These are phyloP conservation scores for Drosophila sp. DNA, from an alignment of 1,140 invertebrate species.

Conservation along the genomic window DNA sequence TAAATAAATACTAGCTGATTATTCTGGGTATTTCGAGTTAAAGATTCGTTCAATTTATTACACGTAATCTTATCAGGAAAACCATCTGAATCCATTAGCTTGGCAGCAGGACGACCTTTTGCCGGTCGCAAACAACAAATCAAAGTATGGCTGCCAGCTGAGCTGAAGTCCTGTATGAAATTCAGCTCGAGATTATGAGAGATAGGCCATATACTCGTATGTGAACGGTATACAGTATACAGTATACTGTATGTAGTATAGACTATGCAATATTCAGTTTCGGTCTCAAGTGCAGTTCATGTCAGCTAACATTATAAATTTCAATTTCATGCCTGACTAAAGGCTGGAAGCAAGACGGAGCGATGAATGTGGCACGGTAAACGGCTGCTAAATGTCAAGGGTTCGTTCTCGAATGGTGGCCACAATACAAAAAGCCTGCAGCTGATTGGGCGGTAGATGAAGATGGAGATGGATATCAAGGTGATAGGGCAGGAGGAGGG, in stretches of 20 bases:
- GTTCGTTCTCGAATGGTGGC: constrained; percentile 44
- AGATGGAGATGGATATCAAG: no score
- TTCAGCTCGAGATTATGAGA: constrained; percentile 30
- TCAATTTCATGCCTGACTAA: constrained; percentile 78
- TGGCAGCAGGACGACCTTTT: constrained; percentile 26
- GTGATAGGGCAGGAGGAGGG: constrained; percentile 22
- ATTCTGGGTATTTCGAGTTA: background rate
- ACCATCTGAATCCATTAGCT: constrained; percentile 22
- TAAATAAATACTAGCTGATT: no score
- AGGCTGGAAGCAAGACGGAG: background rate
- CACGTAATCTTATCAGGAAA: constrained; percentile 22
- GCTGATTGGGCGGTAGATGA: background rate
- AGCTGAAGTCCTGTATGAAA: constrained; percentile 9
- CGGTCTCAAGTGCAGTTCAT: constrained; percentile 35
- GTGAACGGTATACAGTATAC: no score
- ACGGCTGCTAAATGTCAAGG: constrained; percentile 55
- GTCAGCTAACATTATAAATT: constrained; percentile 66
- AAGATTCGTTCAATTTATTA: constrained; percentile 21
- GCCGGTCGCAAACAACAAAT: constrained; percentile 21
- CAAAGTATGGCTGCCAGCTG: constrained; percentile 1
- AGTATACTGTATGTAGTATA: background rate
- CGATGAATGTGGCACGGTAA: constrained; percentile 23
- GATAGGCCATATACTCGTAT: constrained; percentile 36
- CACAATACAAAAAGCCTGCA: constrained; percentile 45
- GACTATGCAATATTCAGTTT: constrained; percentile 3